Conservation (phyloP, 2,797 vertebrate genomes). For the Merluccius polli region DNA sequence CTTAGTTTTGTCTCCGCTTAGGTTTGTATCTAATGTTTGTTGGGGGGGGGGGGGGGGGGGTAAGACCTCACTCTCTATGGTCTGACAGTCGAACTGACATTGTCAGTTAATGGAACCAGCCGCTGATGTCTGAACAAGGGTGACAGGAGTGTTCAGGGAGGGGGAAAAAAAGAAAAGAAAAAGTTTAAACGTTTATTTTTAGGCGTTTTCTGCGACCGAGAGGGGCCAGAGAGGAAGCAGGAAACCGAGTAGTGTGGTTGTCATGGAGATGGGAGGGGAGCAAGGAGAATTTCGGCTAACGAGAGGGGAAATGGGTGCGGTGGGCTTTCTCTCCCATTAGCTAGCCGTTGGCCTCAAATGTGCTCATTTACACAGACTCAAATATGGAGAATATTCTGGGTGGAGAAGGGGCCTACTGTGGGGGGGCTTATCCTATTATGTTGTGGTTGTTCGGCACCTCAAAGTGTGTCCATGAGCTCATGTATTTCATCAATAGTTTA, state of each 20-base stretch:
- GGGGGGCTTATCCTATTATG: too few relatives aligned
- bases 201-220: constrained; percentile 55
- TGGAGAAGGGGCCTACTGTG: too few relatives aligned
- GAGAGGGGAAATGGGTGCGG: constrained; percentile 72
- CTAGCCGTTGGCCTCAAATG: constrained; percentile 61
- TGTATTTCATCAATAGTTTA: too few relatives aligned
- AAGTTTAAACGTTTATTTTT: constrained; percentile 67
- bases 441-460: too few relatives aligned
- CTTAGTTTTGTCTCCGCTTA: constrained; percentile 22
- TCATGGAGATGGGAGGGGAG: constrained; percentile 65
- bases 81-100: constrained; percentile 60
- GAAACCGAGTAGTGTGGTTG: constrained; percentile 67
- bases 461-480: too few relatives aligned
- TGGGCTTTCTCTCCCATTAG: constrained; percentile 62
- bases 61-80: background rate
- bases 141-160: constrained; percentile 53
- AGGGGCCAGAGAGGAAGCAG: constrained; percentile 66
- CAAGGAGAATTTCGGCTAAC: constrained; percentile 66
- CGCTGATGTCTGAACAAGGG: constrained; percentile 67
- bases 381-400: constrained; percentile 23
- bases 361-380: constrained; percentile 48
- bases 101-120: constrained; percentile 60
- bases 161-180: constrained; percentile 18
- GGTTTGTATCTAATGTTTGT: background rate
- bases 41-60: too few relatives aligned